Evolutionary conservation across 2,888 invertebrate genomes (phyloP).

Genomic region (Eubasilissa splendida): DNA sequence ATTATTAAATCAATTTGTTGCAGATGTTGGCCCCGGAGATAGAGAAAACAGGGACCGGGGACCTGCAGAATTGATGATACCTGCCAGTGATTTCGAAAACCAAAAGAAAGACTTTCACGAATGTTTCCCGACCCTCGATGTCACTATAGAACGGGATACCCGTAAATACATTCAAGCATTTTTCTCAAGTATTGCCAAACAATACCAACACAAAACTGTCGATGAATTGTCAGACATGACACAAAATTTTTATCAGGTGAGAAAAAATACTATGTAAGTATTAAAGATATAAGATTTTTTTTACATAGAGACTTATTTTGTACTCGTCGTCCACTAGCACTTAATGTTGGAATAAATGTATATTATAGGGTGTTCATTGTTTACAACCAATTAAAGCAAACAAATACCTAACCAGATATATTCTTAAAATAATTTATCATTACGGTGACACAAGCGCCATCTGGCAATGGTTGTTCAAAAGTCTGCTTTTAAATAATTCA

Average conservation of each 20-base stretch:
- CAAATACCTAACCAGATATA: too few relatives aligned
- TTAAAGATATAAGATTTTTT: too few relatives aligned
- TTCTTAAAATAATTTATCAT: too few relatives aligned
- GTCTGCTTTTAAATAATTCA: too few relatives aligned
- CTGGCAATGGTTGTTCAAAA: too few relatives aligned
- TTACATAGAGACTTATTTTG: too few relatives aligned
- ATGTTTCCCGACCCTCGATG: conserved; percentile 65
- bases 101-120: conserved; percentile 70
- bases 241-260: conserved; percentile 89
- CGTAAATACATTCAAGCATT: conserved; percentile 80
- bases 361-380: neutral
- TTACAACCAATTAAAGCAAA: neutral
- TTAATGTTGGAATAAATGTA: too few relatives aligned
- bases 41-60: conserved; percentile 58
- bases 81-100: conserved; percentile 65
- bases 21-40: conserved; percentile 63
- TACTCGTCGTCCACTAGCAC: too few relatives aligned
- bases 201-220: conserved; percentile 75
- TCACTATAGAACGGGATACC: conserved; percentile 75
- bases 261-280: neutral
- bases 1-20: conserved; percentile 54
- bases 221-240: conserved; percentile 92
- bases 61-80: conserved; percentile 66
- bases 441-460: too few relatives aligned
- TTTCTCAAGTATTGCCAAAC: conserved; percentile 76